Evolutionary conservation across 2,797 vertebrate genomes (phyloP).

Genomic region (Onychomys arenicola): DNA sequence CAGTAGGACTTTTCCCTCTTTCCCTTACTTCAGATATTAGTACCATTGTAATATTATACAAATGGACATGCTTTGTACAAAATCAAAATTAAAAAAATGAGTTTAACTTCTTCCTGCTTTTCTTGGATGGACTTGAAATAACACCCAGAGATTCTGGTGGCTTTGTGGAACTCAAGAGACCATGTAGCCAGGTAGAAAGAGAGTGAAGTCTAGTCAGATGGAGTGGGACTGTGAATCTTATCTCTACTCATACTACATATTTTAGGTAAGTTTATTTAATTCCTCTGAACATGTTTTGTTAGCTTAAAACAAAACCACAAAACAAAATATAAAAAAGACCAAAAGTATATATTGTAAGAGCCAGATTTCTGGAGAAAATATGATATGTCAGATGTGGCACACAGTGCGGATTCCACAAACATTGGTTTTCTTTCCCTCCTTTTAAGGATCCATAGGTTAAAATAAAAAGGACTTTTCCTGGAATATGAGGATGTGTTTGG

Average conservation of each 20-base stretch:
- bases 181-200: background rate
- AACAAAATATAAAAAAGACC: background rate
- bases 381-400: background rate
- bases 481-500: background rate
- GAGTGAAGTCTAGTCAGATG: background rate
- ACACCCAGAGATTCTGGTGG: background rate
- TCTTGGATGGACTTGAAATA: background rate
- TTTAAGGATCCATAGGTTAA: background rate
- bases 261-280: slow-evolving; percentile 19
- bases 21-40: background rate
- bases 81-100: background rate
- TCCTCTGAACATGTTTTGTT: slow-evolving; percentile 12
- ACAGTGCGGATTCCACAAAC: background rate
- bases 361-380: background rate
- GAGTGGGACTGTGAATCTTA: background rate
- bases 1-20: background rate
- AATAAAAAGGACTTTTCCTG: background rate
- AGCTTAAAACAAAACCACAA: background rate
- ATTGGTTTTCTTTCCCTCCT: background rate
- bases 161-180: background rate
- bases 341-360: background rate
- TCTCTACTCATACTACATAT: background rate
- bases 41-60: slow-evolving; percentile 43
- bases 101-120: background rate
- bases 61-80: background rate